phyloP scores from a whole-genome alignment of 2,888 invertebrate genomes.

The Eustalomyia histrio region DNA sequence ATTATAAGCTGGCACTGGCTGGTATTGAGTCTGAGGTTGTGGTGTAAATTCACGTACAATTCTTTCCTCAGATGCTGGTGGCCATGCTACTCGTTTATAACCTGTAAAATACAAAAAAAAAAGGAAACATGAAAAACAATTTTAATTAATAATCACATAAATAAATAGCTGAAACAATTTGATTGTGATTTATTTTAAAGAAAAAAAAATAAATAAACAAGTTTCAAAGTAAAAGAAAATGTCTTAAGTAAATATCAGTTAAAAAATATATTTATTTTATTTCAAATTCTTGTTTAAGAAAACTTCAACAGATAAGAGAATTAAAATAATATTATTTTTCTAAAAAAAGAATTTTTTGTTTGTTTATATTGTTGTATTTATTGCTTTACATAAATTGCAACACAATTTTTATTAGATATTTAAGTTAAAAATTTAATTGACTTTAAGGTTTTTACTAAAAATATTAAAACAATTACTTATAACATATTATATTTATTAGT shows the following conservation, averaged over 20 bases:
- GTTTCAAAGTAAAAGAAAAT: neutral
- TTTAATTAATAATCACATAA: slow-evolving; percentile 63
- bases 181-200: slow-evolving; percentile 45
- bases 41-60: slow-evolving; percentile 81
- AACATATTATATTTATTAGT: too few relatives aligned
- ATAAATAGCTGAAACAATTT: slow-evolving; percentile 49
- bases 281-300: too few relatives aligned
- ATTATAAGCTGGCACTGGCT: slow-evolving; percentile 70
- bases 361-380: too few relatives aligned
- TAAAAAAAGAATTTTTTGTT: too few relatives aligned
- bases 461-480: too few relatives aligned
- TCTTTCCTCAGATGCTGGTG: slow-evolving; percentile 86
- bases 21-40: slow-evolving; percentile 74
- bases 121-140: slow-evolving; percentile 38
- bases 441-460: too few relatives aligned
- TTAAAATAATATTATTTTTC: too few relatives aligned
- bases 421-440: too few relatives aligned
- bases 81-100: slow-evolving; percentile 93
- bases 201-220: neutral
- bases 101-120: slow-evolving; percentile 79
- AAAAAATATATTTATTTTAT: too few relatives aligned
- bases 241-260: neutral
- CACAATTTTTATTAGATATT: too few relatives aligned
- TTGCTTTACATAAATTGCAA: too few relatives aligned
- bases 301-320: too few relatives aligned